Evolutionary conservation across 1,140 invertebrate genomes (phyloP), one percentile per base, ranked within the genome.

Genomic region (Propsilocerus akamusi): DNA sequence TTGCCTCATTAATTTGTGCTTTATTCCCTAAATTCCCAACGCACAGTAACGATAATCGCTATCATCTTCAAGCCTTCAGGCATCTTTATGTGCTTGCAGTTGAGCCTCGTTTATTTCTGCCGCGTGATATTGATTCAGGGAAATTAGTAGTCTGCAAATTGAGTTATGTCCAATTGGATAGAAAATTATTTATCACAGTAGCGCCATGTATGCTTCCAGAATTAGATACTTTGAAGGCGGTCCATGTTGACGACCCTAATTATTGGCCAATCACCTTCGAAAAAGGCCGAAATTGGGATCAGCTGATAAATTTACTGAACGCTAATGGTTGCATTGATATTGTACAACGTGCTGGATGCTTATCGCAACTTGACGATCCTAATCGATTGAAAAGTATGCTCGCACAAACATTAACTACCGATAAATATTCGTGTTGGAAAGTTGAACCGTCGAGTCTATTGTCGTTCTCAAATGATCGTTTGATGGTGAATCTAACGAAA

Each of bases 1-100:
- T 97, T 7, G 92, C 90, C 4, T 86, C 90, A 0, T 66, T 98
- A 28, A 69, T 97, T 28, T 87, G 86, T 61, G 85, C 94, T 2
- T 84, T 97, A 63, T 97, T 93, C 69, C 95, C 95, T 3, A 95
- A 95, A 66, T 97, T 93, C 67, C 95, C 95, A 37, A 91, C 84
- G 4, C 89, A 96, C 64, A 92, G 85, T 58, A 91, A 91, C 61
- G 94, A 97, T 62, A 97, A 97, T 65, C 80, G 62, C 17, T 95
- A 94, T 65, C 91, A 96, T 67, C 69, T 97, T 49, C 93, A 98
- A 77, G 93, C 94, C 0, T 80, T 97, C 54, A 70, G 94, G 25
- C 95, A 98, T 69, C 68, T 98, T 12, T 98, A 97, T 64, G 92
- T 97, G 8, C 63, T 97, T 48, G 93, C 93, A 2, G 82, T 84